Percentiles rank a stretch among this genome's conserved stretches.
These are phyloP conservation scores for Oncorhynchus kisutch DNA, from an alignment of 2,113 vertebrate species.

Conservation along the genomic window DNA sequence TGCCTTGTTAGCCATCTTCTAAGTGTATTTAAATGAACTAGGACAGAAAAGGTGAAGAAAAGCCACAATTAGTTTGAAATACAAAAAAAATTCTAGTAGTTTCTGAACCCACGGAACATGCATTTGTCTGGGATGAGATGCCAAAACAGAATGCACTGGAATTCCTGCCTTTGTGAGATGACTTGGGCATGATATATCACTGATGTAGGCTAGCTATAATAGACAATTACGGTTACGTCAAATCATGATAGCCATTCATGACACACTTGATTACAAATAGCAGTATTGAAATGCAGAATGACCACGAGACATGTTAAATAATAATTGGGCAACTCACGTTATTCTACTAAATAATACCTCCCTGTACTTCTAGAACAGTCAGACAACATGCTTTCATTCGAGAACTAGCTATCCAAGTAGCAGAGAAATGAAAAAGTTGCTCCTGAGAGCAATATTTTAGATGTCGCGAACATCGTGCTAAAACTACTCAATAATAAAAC, in stretches of 20 bases:
- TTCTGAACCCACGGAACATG: background rate
- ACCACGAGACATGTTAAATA: background rate
- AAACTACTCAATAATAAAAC: accelerated
- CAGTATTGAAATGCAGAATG: conserved; percentile 9
- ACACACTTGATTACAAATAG: background rate
- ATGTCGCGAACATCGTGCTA: background rate
- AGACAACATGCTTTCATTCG: conserved; percentile 35
- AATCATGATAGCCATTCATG: background rate
- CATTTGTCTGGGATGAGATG: conserved; percentile 30
- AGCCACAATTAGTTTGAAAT: too few species aligned
- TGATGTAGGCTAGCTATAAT: background rate
- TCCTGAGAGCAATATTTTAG: background rate
- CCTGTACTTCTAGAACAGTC: conserved; percentile 59
- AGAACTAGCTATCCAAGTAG: conserved; percentile 15
- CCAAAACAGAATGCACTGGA: conserved; percentile 30
- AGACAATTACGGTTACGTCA: background rate
- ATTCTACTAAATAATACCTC: too few species aligned
- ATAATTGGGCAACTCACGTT: too few species aligned
- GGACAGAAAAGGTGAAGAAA: conserved; percentile 9
- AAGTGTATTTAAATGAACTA: conserved; percentile 16
- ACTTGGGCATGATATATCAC: background rate
- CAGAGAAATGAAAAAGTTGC: background rate
- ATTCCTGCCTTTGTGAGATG: background rate
- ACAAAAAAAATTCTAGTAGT: background rate
- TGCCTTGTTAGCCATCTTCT: conserved; percentile 74